Evolutionary conservation across 2,113 vertebrate genomes (phyloP).

Genomic region (Hepsetus odoe): DNA sequence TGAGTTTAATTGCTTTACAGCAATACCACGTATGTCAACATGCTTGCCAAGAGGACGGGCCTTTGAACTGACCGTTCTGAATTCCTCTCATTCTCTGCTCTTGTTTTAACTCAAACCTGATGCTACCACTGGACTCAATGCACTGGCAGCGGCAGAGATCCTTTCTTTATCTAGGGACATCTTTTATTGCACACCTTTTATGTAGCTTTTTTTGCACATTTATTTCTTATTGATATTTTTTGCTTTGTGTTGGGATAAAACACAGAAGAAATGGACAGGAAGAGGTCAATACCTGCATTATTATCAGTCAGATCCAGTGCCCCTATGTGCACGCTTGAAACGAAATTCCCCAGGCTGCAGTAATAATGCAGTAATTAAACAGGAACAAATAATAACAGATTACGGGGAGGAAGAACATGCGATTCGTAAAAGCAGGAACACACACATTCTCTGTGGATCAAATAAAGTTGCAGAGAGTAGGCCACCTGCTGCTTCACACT

Average conservation of each 20-base stretch:
- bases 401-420: no score
- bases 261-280: neutral
- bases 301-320: neutral
- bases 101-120: conserved; percentile 1
- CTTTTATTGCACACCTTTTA: neutral
- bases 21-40: neutral
- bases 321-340: neutral
- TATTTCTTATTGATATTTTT: conserved; percentile 5
- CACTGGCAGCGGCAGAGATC: neutral
- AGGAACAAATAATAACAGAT: no score
- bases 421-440: no score
- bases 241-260: neutral
- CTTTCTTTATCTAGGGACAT: neutral
- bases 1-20: conserved; percentile 26
- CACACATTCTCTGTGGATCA: no score
- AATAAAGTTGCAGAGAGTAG: no score
- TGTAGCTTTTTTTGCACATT: neutral
- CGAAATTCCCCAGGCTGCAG: neutral
- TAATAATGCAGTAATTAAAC: neutral
- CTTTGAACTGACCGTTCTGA: conserved; percentile 10
- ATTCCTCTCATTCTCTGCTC: conserved; percentile 21
- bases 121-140: neutral
- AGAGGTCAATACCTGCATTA: neutral
- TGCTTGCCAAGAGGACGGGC: neutral
- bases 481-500: no score